phyloP scores from a whole-genome alignment of 2,888 invertebrate genomes.

The Apoderus coryli region DNA sequence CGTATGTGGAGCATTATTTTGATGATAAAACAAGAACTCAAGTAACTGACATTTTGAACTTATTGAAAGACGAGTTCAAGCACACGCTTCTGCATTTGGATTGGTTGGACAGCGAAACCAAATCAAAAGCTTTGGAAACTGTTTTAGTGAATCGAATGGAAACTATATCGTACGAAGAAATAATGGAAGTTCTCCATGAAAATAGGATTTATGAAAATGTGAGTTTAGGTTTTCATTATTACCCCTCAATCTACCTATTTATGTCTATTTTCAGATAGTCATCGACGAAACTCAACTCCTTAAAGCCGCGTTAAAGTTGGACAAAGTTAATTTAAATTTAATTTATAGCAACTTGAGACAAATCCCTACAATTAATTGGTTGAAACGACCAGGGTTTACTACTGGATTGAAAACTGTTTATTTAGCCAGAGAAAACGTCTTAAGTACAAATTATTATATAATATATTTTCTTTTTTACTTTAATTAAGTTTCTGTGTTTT shows the following conservation, averaged over 20 bases:
- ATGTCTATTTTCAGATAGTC: slow-evolving; percentile 17
- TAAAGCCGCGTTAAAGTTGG: slow-evolving; percentile 21
- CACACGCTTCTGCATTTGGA: slow-evolving; percentile 23
- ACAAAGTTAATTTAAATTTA: slow-evolving; percentile 18
- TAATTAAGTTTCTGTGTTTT: slow-evolving; percentile 13
- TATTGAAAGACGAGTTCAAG: slow-evolving; percentile 22
- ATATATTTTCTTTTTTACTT: background rate
- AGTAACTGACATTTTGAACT: slow-evolving; percentile 25
- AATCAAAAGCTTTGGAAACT: slow-evolving; percentile 23
- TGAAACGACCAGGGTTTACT: slow-evolving; percentile 19
- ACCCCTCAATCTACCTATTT: background rate
- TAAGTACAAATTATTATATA: slow-evolving; percentile 19
- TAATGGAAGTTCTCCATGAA: slow-evolving; percentile 17
- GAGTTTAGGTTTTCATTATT: slow-evolving; percentile 12
- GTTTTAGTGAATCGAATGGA: slow-evolving; percentile 24
- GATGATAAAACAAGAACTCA: slow-evolving; percentile 21
- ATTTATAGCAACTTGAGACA: slow-evolving; percentile 19
- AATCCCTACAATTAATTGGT: slow-evolving; percentile 18
- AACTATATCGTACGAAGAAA: slow-evolving; percentile 23
- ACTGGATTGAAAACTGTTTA: slow-evolving; percentile 22
- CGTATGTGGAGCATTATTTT: slow-evolving; percentile 26
- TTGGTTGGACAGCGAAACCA: slow-evolving; percentile 29
- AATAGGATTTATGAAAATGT: slow-evolving; percentile 22
- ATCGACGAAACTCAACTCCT: slow-evolving; percentile 21
- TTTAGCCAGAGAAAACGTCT: slow-evolving; percentile 20